Conservation (phyloP, 2,113 vertebrate species). For the Misgurnus anguillicaudatus region DNA sequence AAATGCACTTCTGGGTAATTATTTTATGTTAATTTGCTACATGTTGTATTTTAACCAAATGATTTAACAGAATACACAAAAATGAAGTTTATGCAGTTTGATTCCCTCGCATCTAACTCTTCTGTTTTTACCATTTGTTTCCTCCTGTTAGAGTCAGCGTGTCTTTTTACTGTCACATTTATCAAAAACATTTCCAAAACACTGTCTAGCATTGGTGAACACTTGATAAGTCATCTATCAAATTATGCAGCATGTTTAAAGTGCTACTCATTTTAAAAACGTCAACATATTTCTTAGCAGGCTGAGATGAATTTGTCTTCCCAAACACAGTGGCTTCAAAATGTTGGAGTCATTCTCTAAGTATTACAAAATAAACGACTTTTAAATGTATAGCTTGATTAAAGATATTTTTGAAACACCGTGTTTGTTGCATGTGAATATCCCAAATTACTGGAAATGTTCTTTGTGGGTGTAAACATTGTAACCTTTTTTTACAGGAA, state of each 20-base stretch:
- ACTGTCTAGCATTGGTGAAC: background rate
- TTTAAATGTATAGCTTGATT: background rate
- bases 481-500: background rate
- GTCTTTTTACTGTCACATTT: background rate
- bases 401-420: background rate
- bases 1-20: too few species aligned
- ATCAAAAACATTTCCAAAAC: background rate
- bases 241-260: slow-evolving; percentile 13
- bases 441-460: slow-evolving; percentile 40
- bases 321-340: background rate
- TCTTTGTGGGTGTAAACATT: background rate
- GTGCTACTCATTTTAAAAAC: slow-evolving; percentile 2
- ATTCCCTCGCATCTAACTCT: background rate
- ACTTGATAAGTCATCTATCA: slow-evolving; percentile 18
- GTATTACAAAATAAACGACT: slow-evolving; percentile 8
- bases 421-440: background rate
- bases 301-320: background rate
- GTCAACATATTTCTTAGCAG: background rate
- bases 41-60: background rate
- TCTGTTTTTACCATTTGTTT: background rate
- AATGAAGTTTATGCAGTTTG: background rate
- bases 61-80: background rate
- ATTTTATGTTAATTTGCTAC: too few species aligned
- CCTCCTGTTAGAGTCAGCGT: background rate
- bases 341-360: slow-evolving; percentile 16